phyloP scores from a whole-genome alignment of 1,140 invertebrate species.

The Palaemon carinicauda region DNA sequence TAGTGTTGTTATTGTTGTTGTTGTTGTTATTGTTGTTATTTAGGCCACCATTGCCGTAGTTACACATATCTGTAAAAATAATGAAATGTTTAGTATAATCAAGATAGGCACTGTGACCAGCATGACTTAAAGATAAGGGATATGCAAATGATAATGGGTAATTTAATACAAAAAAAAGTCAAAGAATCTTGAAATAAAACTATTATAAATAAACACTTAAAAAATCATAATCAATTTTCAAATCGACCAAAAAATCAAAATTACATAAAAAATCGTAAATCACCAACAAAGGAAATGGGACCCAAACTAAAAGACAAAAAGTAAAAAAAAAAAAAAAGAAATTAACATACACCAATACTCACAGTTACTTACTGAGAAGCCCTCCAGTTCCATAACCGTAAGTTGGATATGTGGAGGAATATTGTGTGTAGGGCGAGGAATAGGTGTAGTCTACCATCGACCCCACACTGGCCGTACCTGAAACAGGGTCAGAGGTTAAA shows the following conservation, averaged over 20 bases:
- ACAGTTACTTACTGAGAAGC: constrained; percentile 83
- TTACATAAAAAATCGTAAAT: too few species aligned
- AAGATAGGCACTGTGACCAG: too few species aligned
- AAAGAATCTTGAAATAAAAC: too few species aligned
- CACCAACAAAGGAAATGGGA: too few species aligned
- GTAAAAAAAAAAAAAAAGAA: constrained; percentile 58
- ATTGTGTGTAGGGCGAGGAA: constrained; percentile 78
- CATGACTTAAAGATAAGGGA: too few species aligned
- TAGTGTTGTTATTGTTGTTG: neutral
- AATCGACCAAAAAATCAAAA: too few species aligned
- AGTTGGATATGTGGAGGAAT: constrained; percentile 75
- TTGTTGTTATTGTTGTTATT: constrained; percentile 30
- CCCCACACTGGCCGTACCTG: constrained; percentile 69
- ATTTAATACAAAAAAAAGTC: too few species aligned
- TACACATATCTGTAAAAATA: neutral
- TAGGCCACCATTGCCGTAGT: constrained; percentile 15
- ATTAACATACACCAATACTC: constrained; percentile 71
- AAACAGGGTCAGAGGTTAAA: constrained; percentile 16
- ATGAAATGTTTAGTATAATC: neutral
- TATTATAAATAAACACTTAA: too few species aligned
- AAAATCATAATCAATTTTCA: too few species aligned
- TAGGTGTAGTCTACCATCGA: constrained; percentile 74
- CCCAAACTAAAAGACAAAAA: neutral
- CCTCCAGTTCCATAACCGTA: constrained; percentile 78
- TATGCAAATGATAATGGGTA: too few species aligned